Evolutionary conservation across 64 coral and sea anemone species (phyloP), one percentile per base, ranked within the genome.

Genomic region (Pachyseris speciosa): DNA sequence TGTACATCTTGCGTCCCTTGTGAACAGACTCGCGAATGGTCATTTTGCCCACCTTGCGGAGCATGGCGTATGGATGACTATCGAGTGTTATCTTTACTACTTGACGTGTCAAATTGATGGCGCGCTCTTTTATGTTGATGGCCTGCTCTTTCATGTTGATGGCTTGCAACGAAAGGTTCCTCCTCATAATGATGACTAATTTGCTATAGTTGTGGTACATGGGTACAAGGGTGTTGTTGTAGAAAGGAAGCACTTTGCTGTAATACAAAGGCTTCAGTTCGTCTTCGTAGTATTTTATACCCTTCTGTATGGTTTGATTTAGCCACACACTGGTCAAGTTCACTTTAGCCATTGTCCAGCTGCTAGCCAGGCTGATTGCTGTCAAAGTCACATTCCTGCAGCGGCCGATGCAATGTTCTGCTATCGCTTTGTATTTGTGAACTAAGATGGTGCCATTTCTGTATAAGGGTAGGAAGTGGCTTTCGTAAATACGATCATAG

Each of bases 201-300:
- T 89, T 78, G 57, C 76, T 90, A 79, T 78, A 86, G 59, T 90
- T 94, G n/a, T 75, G 71, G 38, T 93, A 96, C 78, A 80, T 72
- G 2, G 86, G 86, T 22, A 90, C 36, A 4, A 96, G 37, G 22
- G 58, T 93, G 37, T 90, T 88, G 2, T 80, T 81, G 37, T 90
- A 93, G 26, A 90, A 84, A 11, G 95, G 95, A 32, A 89, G 85
- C n/a, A 97, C 60, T 49, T 93, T 68, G 60, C 27, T 79, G 38
- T 90, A 79, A 69, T 97, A 96, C 64, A 78, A 89, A 42, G 94
- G 94, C 25, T 76, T 52, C 22, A 96, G 41, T 53, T 92, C 87
- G 27, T 42, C 11, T 26, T 32, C 70, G 27, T 67, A 86, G 32
- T 50, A 67, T 55, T 86, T 70, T 20, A 93, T 38, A 44, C 86